Evolutionary conservation across 1,140 invertebrate genomes (phyloP).

Genomic region (Harpegnathos saltator): DNA sequence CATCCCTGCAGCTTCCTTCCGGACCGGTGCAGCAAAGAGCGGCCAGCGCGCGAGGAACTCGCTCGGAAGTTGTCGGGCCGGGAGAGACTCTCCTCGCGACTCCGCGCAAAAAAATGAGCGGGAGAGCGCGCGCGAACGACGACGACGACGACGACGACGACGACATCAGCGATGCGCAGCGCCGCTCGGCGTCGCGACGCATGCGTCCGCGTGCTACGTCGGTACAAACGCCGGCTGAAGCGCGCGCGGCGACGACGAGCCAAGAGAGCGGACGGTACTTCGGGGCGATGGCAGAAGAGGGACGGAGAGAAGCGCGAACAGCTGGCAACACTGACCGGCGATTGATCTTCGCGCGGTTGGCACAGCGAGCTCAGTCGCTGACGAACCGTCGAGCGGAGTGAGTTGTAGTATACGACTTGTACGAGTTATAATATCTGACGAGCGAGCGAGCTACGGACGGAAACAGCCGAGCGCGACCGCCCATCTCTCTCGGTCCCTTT

Average conservation of each 20-base stretch:
- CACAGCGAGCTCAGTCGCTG: slow-evolving; percentile 60
- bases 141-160: neutral
- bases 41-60: neutral
- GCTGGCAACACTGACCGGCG: slow-evolving; percentile 48
- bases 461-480: slow-evolving; percentile 31
- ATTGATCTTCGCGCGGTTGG: slow-evolving; percentile 54
- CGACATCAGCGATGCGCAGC: neutral
- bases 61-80: neutral
- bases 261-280: slow-evolving; percentile 1
- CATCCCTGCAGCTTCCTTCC: slow-evolving; percentile 5
- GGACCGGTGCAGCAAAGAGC: neutral
- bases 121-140: neutral
- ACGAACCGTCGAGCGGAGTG: slow-evolving; percentile 23
- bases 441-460: neutral
- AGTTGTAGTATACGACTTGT: slow-evolving; percentile 24
- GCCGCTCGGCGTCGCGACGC: neutral
- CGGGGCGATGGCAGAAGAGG: neutral
- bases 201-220: neutral
- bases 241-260: neutral
- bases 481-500: neutral
- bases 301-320: slow-evolving; percentile 31
- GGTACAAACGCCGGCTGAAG: neutral
- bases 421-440: slow-evolving; percentile 69
- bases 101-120: neutral
- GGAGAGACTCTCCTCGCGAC: neutral